Conservation (phyloP, 1,140 invertebrate species). For the Pristionchus pacificus region DNA sequence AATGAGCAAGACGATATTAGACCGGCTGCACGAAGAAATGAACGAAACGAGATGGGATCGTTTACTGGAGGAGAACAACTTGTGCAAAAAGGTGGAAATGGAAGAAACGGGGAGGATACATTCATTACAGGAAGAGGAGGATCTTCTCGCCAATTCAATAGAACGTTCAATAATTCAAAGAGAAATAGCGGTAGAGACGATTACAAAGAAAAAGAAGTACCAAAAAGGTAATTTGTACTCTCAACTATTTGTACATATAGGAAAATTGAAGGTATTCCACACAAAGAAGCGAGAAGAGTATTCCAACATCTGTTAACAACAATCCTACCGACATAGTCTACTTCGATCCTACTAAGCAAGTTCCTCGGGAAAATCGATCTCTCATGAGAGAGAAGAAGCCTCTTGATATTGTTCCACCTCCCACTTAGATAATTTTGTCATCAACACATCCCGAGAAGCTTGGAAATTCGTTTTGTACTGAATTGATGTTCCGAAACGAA, state of each 20-base stretch:
- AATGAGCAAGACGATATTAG: too few species aligned
- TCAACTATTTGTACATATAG: not conserved
- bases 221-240: not conserved
- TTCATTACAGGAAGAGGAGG: conserved; percentile 1
- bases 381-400: not conserved
- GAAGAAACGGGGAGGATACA: too few species aligned
- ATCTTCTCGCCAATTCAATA: not conserved
- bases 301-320: not conserved
- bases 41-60: too few species aligned
- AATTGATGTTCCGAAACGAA: not conserved
- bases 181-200: not conserved
- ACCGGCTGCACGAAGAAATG: too few species aligned
- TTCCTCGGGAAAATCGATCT: not conserved
- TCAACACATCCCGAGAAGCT: too few species aligned
- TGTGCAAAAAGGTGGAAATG: not conserved
- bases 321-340: not conserved
- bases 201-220: not conserved
- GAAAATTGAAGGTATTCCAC: not conserved
- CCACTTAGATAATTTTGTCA: too few species aligned
- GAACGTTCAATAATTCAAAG: not conserved
- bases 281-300: not conserved
- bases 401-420: not conserved
- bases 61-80: too few species aligned
- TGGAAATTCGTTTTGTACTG: not conserved
- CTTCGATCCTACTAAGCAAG: not conserved